Evolutionary conservation across 1,140 invertebrate genomes (phyloP).

Genomic region (Vollenhovia emeryi): DNA sequence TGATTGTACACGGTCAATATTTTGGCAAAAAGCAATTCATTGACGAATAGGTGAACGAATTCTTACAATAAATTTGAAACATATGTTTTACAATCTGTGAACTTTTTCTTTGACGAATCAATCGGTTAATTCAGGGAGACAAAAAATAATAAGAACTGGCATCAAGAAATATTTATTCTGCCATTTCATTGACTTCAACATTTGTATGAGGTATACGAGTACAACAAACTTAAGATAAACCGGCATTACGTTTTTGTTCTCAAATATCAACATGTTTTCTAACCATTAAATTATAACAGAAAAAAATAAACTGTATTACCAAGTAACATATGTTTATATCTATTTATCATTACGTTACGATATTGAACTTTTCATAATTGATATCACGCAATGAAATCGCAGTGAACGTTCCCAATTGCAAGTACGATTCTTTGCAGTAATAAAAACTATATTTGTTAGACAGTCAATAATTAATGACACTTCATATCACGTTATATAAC

Average conservation of each 20-base stretch:
- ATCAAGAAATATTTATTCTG: constrained; percentile 49
- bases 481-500: constrained; percentile 1
- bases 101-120: background rate
- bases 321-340: constrained; percentile 27
- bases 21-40: background rate
- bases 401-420: constrained; percentile 23
- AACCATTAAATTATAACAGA: constrained; percentile 28
- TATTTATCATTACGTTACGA: constrained; percentile 12
- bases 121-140: background rate
- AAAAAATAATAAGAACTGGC: background rate
- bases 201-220: constrained; percentile 28
- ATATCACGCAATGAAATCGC: constrained; percentile 1
- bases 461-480: background rate
- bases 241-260: background rate
- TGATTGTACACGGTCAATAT: background rate
- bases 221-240: constrained; percentile 32
- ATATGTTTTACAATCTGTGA: background rate
- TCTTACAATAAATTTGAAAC: constrained; percentile 21
- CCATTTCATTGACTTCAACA: constrained; percentile 29
- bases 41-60: background rate
- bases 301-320: constrained; percentile 38
- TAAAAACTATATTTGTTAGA: background rate
- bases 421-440: background rate
- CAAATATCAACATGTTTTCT: constrained; percentile 6
- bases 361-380: background rate